phyloP scores from a whole-genome alignment of 2,113 vertebrate species.

The Otolemur garnettii region DNA sequence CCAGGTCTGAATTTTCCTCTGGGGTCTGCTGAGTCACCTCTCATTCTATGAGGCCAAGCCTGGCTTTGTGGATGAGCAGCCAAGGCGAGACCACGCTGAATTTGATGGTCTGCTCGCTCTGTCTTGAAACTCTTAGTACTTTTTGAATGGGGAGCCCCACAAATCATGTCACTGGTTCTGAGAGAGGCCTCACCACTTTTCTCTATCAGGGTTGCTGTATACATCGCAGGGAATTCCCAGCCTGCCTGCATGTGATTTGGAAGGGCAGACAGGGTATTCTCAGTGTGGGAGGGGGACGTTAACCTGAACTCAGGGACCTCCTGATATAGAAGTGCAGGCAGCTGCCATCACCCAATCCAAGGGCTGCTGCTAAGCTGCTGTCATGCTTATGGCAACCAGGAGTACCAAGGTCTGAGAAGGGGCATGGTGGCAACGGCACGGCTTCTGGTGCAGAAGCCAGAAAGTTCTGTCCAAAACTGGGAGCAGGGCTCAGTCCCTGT shows the following conservation, averaged over 20 bases:
- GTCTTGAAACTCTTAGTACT: background rate
- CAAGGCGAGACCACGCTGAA: fast-evolving
- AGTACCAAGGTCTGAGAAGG: background rate
- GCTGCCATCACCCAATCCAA: background rate
- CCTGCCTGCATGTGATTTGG: background rate
- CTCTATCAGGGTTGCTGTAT: background rate
- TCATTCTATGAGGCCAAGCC: background rate
- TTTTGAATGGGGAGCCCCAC: background rate
- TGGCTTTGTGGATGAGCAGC: fast-evolving
- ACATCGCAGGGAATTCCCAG: background rate
- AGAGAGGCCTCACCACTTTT: background rate
- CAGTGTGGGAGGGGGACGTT: fast-evolving
- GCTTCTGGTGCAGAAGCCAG: background rate
- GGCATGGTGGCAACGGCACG: background rate
- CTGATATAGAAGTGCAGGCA: fast-evolving
- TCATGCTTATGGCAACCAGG: background rate
- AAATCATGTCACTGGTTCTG: background rate
- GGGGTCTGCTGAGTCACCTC: background rate
- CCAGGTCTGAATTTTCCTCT: background rate
- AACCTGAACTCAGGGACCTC: background rate
- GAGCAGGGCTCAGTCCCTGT: background rate
- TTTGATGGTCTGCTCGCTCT: background rate
- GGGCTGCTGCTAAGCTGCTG: background rate
- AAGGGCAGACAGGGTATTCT: background rate
- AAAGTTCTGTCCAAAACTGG: background rate